phyloP scores from a whole-genome alignment of 2,888 invertebrate genomes.

The Holacanthella duospinosa region DNA sequence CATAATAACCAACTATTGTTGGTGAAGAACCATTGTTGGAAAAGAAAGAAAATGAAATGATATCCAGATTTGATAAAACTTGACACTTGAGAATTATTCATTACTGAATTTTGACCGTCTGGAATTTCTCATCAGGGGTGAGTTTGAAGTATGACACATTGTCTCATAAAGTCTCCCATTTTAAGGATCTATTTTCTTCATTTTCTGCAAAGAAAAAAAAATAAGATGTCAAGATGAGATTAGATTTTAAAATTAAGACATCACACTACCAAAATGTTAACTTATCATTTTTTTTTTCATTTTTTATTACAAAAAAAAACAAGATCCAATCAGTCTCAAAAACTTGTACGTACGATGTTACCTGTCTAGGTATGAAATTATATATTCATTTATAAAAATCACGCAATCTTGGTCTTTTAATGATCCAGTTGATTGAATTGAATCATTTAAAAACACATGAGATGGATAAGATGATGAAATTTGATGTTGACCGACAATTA shows the following conservation, averaged over 20 bases:
- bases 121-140: not conserved
- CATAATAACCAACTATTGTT: not conserved
- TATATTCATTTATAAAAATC: too few species aligned
- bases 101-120: not conserved
- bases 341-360: too few species aligned
- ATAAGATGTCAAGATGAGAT: not conserved
- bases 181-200: conserved; percentile 31
- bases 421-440: too few species aligned
- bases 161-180: conserved; percentile 34
- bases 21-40: not conserved
- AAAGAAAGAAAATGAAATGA: not conserved
- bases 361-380: too few species aligned
- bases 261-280: too few species aligned
- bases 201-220: conserved; percentile 27
- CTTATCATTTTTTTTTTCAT: not conserved
- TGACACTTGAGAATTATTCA: too few species aligned
- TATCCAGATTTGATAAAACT: not conserved
- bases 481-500: too few species aligned
- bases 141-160: not conserved
- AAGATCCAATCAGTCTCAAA: too few species aligned
- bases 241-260: not conserved
- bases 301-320: not conserved
- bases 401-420: too few species aligned
- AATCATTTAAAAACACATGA: too few species aligned
- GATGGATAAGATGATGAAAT: too few species aligned